Conservation (phyloP, 2,797 vertebrate genomes). For the Enteromius trimaculatus region DNA sequence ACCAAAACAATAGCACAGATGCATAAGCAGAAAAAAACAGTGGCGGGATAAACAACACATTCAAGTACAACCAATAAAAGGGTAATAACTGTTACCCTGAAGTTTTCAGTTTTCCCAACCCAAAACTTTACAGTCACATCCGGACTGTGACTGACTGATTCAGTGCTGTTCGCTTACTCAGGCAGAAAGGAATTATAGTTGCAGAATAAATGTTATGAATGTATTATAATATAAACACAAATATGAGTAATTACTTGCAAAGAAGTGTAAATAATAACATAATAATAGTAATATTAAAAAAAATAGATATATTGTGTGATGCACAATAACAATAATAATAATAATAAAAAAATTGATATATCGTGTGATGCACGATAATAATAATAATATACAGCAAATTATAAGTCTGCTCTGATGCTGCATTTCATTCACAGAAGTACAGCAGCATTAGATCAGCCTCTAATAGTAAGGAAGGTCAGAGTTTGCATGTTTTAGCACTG, state of each 20-base stretch:
- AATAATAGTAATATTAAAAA: background rate
- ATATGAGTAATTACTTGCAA: background rate
- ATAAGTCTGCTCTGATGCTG: background rate
- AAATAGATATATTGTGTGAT: background rate
- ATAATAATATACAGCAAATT: background rate
- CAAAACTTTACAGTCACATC: background rate
- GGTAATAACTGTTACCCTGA: too few species aligned
- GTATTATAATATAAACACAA: background rate
- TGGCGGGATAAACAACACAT: background rate
- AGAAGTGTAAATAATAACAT: background rate
- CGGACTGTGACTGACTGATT: background rate
- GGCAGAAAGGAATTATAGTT: background rate
- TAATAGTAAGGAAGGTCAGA: background rate
- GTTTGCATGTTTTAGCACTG: background rate
- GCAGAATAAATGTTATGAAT: background rate
- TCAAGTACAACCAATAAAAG: background rate
- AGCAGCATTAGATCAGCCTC: background rate
- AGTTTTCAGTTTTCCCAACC: background rate
- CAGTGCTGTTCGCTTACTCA: background rate
- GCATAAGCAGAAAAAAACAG: background rate
- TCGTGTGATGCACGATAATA: background rate
- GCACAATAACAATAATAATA: background rate
- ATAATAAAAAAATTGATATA: background rate
- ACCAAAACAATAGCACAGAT: slow-evolving; percentile 10
- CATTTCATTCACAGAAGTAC: background rate